Evolutionary conservation across 1,140 invertebrate species (phyloP).

Genomic region (Epicauta chinensis): DNA sequence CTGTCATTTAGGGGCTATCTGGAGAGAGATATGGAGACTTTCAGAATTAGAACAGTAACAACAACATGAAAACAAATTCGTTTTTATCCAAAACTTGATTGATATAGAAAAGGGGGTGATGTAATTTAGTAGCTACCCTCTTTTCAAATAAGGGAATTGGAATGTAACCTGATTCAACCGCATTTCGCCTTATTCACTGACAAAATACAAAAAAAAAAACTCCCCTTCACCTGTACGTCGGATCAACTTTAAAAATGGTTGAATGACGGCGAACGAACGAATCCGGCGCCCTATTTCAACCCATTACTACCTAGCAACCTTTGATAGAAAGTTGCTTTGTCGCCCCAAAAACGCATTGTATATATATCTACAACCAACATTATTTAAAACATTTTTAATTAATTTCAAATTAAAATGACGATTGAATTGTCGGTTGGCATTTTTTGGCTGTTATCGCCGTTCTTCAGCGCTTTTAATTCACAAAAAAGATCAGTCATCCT

Average conservation of each 20-base stretch:
- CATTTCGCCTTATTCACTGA: conserved; percentile 1
- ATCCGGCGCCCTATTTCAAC: conserved; percentile 8
- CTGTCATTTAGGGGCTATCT: too few relatives aligned
- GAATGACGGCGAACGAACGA: conserved; percentile 4
- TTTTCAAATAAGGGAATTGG: background rate
- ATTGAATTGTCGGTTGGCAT: too few relatives aligned
- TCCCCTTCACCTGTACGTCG: conserved; percentile 19
- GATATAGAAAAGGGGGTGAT: too few relatives aligned
- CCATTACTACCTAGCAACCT: conserved; percentile 20
- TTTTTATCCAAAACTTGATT: too few relatives aligned
- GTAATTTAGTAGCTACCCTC: too few relatives aligned
- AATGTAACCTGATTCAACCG: conserved; percentile 16
- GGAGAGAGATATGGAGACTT: too few relatives aligned
- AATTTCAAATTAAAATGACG: too few relatives aligned
- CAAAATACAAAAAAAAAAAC: too few relatives aligned
- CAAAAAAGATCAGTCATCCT: conserved; percentile 14
- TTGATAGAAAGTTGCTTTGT: conserved; percentile 20
- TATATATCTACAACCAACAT: too few relatives aligned
- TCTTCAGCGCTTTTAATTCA: conserved; percentile 13
- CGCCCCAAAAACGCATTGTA: background rate
- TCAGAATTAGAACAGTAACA: too few relatives aligned
- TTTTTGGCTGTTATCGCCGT: conserved; percentile 6
- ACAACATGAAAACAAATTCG: too few relatives aligned
- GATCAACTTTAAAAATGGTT: conserved; percentile 24
- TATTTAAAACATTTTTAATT: too few relatives aligned